Percentiles rank a stretch among this genome's conserved stretches.
These are phyloP conservation scores for Lontra canadensis DNA, from an alignment of 2,113 vertebrate species.

Conservation along the genomic window DNA sequence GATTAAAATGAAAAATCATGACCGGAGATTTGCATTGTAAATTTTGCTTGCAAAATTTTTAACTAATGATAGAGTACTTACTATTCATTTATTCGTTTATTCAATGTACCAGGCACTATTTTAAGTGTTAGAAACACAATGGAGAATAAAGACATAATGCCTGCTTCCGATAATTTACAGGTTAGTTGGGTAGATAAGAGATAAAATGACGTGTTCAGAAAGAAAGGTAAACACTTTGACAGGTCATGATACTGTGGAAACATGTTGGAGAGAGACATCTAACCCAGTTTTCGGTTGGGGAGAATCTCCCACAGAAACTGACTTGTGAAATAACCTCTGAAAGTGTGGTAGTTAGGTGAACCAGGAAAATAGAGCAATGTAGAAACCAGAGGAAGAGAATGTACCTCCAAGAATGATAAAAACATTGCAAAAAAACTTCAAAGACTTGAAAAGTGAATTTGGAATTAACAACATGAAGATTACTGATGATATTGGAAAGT, in stretches of 20 bases:
- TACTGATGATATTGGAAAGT: neutral
- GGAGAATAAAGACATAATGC: neutral
- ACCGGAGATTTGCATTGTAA: neutral
- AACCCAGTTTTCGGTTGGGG: neutral
- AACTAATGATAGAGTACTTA: neutral
- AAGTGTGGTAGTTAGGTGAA: neutral
- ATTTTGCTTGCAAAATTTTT: neutral
- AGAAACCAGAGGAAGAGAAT: neutral
- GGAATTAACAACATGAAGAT: constrained; percentile 13
- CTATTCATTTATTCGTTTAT: neutral
- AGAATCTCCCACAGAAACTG: neutral
- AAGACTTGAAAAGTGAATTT: constrained; percentile 1
- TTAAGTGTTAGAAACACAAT: constrained; percentile 3
- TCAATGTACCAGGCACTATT: neutral
- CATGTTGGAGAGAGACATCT: neutral
- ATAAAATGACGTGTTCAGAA: neutral
- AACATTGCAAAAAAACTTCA: neutral
- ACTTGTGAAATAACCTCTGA: neutral
- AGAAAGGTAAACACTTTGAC: neutral
- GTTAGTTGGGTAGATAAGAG: neutral
- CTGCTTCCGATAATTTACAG: neutral
- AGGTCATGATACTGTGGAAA: neutral
- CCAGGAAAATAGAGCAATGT: neutral
- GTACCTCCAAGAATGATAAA: neutral
- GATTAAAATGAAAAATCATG: neutral